phyloP scores from a whole-genome alignment of 1,140 invertebrate species.

The Penaeus japonicus region DNA sequence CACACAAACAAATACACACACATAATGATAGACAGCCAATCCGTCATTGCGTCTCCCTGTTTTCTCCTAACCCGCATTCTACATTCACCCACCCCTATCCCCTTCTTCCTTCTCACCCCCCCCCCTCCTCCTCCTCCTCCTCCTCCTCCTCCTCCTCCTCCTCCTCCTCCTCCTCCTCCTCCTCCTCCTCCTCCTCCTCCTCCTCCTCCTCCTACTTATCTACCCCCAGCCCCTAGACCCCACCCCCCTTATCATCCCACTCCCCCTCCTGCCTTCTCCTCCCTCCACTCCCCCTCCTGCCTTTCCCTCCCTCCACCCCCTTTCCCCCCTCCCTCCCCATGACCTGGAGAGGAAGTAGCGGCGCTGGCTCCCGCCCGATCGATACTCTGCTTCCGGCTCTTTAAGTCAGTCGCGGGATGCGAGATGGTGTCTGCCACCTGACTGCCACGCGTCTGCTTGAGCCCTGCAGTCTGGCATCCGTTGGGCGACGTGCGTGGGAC shows the following conservation, averaged over 20 bases:
- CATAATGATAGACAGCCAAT: background rate
- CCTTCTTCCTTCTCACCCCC: no score
- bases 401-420: no score
- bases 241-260: background rate
- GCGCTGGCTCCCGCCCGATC: no score
- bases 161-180: no score
- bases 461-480: no score
- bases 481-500: no score
- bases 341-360: background rate
- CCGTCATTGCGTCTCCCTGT: background rate
- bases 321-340: background rate
- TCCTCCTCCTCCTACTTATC: background rate
- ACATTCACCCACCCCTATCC: no score
- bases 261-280: background rate
- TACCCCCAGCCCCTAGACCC: background rate
- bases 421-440: no score
- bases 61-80: no score
- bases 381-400: no score
- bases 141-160: background rate
- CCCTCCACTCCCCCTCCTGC: background rate
- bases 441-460: no score
- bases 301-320: background rate
- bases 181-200: no score
- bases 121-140: background rate
- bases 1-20: background rate